Base-by-base conservation (phyloP, 2,797 vertebrate genomes). In the Coreius guichenoti region DNA sequence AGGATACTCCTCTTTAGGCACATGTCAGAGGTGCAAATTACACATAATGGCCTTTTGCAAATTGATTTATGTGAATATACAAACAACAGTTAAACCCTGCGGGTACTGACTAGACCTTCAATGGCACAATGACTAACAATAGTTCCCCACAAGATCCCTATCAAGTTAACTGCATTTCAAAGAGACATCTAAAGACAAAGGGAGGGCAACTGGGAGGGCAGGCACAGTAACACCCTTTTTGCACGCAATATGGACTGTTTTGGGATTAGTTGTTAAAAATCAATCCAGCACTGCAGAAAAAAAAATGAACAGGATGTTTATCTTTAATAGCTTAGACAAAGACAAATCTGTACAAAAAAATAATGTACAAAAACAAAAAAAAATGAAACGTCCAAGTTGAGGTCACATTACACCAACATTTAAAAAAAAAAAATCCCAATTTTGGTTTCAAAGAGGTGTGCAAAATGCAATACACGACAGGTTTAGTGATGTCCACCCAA, bases 31-130 rank as follows among this genome's bases (percentile, higher is more conserved):
- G 79, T 67, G 54, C 80, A 87, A 89, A 88, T 86, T 72, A 78
- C 63, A 83, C 78, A 79, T 86, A 75, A 89, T 80, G 80, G 67
- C 43, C 79, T 82, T 86, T 83, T 74, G 83, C 45, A 81, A 88
- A 81, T 70, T 56, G 87, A 87, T 89, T 89, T 61, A 74, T 86
- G 84, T 86, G 89, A 93, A 92, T 92, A 93, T 88, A 92, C 75
- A 92, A 79, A 86, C 88, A 63, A 26, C 43, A 39, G 58, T 51
- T 49, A 29, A 47, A 89, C 69, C 82, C 78, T 23, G 33, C 36
- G 70, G 63, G 83, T 51, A 65, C 47, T 72, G 36, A 88, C 73
- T 69, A 84, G n/a, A 45, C 61, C 33, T 67, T 84, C 56, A 80
- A 79, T 39, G 80, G 26, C 47, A 79, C 79, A 49, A 80, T 77